These are phyloP conservation scores for Pachypanchax playfairii DNA, from an alignment of 2,113 vertebrate genomes.

Conservation along the genomic window DNA sequence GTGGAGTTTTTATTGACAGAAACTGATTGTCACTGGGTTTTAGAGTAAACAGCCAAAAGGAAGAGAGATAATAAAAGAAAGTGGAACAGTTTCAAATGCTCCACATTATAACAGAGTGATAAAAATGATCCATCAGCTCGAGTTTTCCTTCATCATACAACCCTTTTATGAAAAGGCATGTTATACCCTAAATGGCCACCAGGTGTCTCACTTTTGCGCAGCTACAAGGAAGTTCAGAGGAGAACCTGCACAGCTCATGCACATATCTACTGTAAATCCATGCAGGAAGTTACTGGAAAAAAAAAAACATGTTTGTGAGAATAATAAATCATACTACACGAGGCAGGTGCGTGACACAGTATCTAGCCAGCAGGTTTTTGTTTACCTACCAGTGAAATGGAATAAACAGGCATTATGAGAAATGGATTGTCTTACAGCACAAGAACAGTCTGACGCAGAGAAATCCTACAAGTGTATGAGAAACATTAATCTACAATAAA, in stretches of 20 bases:
- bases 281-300: conserved; percentile 37
- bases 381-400: no score
- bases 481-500: background rate
- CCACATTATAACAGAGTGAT: no score
- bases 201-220: conserved; percentile 54
- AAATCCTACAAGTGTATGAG: conserved; percentile 20
- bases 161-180: background rate
- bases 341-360: conserved; percentile 35
- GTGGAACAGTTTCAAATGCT: conserved; percentile 6
- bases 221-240: conserved; percentile 21
- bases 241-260: conserved; percentile 45
- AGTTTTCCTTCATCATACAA: background rate
- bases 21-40: conserved; percentile 69
- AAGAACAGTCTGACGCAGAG: conserved; percentile 31
- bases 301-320: conserved; percentile 30
- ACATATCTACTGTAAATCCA: conserved; percentile 48
- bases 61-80: conserved; percentile 7
- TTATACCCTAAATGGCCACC: conserved; percentile 57
- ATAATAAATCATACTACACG: conserved; percentile 8
- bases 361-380: no score
- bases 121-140: background rate
- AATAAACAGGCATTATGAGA: background rate
- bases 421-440: conserved; percentile 9
- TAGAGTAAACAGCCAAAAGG: conserved; percentile 33
- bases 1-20: conserved; percentile 64